Conservation (phyloP, 2,797 vertebrate species). For the Iguana delicatissima region DNA sequence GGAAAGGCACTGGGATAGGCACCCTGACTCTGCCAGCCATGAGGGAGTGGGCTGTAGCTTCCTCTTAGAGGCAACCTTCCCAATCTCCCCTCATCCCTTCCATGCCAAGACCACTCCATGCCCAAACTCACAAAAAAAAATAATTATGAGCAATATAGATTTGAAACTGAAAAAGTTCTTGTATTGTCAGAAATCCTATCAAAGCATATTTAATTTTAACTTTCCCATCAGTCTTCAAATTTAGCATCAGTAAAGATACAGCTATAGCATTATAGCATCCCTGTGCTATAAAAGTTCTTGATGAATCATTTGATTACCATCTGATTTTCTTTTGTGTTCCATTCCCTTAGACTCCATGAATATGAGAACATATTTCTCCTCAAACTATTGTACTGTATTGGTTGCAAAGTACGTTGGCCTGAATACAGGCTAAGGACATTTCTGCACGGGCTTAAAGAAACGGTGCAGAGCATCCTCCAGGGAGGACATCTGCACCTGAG, state of each 20-base stretch:
- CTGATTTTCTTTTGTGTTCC: conserved; percentile 43
- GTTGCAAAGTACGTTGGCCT: not conserved
- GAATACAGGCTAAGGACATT: not conserved
- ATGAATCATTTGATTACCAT: conserved; percentile 56
- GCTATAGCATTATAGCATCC: not conserved
- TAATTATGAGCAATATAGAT: not conserved
- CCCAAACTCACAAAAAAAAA: too few relatives aligned
- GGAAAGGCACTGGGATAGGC: too few relatives aligned
- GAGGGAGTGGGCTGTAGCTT: too few relatives aligned
- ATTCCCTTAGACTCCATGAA: not conserved
- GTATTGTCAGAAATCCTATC: not conserved
- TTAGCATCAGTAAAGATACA: conserved; percentile 46
- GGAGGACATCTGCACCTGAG: too few relatives aligned
- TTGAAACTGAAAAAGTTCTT: not conserved
- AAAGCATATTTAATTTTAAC: not conserved
- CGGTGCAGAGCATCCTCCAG: too few relatives aligned
- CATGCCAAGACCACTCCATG: too few relatives aligned
- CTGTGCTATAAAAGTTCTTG: conserved; percentile 25
- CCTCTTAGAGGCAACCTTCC: too few relatives aligned
- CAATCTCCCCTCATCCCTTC: too few relatives aligned
- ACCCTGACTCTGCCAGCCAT: too few relatives aligned
- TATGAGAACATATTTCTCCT: not conserved
- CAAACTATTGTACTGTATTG: not conserved
- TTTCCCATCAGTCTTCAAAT: conserved; percentile 43
- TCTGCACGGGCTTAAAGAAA: too few relatives aligned